phyloP scores from a whole-genome alignment of 2,113 vertebrate species.

The Crotalus horridus region DNA sequence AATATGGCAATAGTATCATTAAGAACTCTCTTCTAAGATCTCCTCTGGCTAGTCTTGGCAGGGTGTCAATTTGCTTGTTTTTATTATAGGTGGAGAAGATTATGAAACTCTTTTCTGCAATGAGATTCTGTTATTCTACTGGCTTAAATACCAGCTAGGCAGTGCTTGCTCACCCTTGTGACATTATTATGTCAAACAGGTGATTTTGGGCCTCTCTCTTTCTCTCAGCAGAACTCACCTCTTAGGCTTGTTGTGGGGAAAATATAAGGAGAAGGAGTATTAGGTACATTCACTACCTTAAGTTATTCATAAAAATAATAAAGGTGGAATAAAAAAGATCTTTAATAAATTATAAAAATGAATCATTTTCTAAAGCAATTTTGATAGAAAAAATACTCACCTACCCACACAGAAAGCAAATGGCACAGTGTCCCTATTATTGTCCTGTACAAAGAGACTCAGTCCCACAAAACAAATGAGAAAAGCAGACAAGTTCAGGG shows the following conservation, averaged over 20 bases:
- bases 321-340: neutral
- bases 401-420: neutral
- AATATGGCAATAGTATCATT: conserved; percentile 75
- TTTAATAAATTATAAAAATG: neutral
- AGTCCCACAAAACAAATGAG: neutral
- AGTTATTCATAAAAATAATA: neutral
- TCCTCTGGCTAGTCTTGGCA: conserved; percentile 77
- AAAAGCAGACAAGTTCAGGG: neutral
- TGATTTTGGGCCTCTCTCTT: neutral
- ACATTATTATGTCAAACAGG: neutral
- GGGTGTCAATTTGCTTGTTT: conserved; percentile 78
- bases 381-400: neutral
- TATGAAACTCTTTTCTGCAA: conserved; percentile 63
- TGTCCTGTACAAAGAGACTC: neutral
- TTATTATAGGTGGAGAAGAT: conserved; percentile 71
- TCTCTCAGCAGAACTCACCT: neutral
- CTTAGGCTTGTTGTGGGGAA: neutral
- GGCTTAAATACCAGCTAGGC: conserved; percentile 33
- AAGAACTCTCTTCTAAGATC: conserved; percentile 71
- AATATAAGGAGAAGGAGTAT: neutral
- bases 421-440: neutral
- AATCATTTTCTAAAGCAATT: conserved; percentile 31
- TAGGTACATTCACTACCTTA: neutral
- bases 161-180: conserved; percentile 1
- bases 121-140: conserved; percentile 54